Evolutionary conservation across 2,797 vertebrate genomes (phyloP).

Genomic region (Chrosomus eos): DNA sequence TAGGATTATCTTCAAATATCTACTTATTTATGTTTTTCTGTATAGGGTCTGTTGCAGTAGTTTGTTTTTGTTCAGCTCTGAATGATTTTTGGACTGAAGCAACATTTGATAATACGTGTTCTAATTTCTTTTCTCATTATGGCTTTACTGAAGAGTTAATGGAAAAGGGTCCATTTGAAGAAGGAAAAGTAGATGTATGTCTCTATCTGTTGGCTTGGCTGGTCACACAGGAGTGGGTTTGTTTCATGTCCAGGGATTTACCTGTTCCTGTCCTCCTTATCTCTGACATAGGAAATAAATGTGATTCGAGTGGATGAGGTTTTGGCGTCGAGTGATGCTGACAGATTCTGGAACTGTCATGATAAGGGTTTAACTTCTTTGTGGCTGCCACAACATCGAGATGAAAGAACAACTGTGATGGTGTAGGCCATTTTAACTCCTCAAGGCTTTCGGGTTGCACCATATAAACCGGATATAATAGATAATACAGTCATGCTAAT

Average conservation of each 20-base stretch:
- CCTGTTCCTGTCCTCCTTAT: slow-evolving; percentile 85
- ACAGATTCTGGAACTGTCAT: slow-evolving; percentile 82
- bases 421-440: slow-evolving; percentile 51
- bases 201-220: slow-evolving; percentile 61
- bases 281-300: slow-evolving; percentile 85
- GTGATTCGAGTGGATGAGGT: slow-evolving; percentile 84
- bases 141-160: slow-evolving; percentile 46
- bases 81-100: slow-evolving; percentile 12
- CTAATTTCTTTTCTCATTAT: slow-evolving; percentile 40
- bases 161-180: slow-evolving; percentile 53
- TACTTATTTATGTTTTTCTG: neutral
- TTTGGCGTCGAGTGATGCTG: slow-evolving; percentile 85
- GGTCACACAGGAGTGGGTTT: slow-evolving; percentile 71
- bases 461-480: slow-evolving; percentile 46
- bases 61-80: slow-evolving; percentile 1
- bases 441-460: slow-evolving; percentile 1
- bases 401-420: slow-evolving; percentile 88
- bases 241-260: slow-evolving; percentile 86
- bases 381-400: slow-evolving; percentile 83
- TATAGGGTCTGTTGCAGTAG: neutral
- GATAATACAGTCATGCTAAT: slow-evolving; percentile 57
- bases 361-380: slow-evolving; percentile 90
- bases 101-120: slow-evolving; percentile 44
- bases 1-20: too few relatives aligned
- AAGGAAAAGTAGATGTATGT: slow-evolving; percentile 43